phyloP scores from a whole-genome alignment of 1,140 invertebrate genomes.

The Cyphomyrmex costatus region DNA sequence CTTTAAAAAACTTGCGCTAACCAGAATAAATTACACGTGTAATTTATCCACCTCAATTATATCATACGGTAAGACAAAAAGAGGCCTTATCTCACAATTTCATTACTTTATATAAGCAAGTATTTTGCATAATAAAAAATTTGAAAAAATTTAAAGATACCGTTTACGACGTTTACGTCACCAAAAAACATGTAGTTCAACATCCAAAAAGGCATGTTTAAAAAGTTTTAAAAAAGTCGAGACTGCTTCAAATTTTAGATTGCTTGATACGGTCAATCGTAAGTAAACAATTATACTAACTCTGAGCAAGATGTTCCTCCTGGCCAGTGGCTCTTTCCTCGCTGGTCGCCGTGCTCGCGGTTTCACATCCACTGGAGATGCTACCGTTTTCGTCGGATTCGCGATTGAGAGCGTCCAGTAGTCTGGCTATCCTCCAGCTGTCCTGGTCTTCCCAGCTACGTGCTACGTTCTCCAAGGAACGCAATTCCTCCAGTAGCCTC shows the following conservation, averaged over 20 bases:
- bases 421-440: constrained; percentile 83
- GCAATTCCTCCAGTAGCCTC: constrained; percentile 83
- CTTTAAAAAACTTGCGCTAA: neutral
- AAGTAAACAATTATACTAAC: constrained; percentile 43
- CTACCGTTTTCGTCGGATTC: constrained; percentile 90
- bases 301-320: constrained; percentile 73
- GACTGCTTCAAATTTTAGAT: neutral
- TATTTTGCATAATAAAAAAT: neutral
- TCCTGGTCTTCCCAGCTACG: constrained; percentile 85
- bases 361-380: constrained; percentile 93
- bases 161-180: neutral
- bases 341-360: constrained; percentile 90
- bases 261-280: neutral
- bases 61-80: neutral
- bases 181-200: neutral
- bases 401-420: constrained; percentile 83
- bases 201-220: neutral
- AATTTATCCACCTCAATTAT: constrained; percentile 4
- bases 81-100: neutral
- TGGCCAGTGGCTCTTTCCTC: constrained; percentile 81
- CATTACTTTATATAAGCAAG: neutral
- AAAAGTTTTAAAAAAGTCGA: neutral
- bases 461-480: constrained; percentile 83
- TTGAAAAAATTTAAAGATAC: neutral
- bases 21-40: neutral